Evolutionary conservation across 1,140 invertebrate species (phyloP), one percentile per base, ranked within the genome.

Genomic region (Microplitis mediator): DNA sequence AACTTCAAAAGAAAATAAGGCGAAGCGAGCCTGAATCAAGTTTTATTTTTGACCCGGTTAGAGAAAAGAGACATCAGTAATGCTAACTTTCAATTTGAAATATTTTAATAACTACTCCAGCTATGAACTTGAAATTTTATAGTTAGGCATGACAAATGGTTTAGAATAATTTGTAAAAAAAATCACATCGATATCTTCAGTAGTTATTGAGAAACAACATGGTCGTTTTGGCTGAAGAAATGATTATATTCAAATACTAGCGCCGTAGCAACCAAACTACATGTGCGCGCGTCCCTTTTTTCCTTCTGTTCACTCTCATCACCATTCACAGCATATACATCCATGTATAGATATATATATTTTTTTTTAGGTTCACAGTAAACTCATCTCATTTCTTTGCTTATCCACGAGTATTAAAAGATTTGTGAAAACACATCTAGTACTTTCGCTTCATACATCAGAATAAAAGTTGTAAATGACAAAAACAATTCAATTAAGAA

Each of bases 101-200:
- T 81, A 74, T 66, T 69, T 77, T 36, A 13, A 1, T 51, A 81
- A 77, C 71, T n/a, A 50, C 0, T n/a, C 0, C 14, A 56, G 45
- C 13, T 32, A 76, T 62, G 4, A 39, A 36, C 11, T 16, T 52
- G 52, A 34, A 13, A 61, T 16, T 23, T 16, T 8, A 73, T 54
- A 69, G 61, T 70, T 74, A 13, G 39, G 23, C 81, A 78, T 84
- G 83, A 85, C 82, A 85, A 84, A 82, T 65, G 73, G 63, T 80
- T 54, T 32, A 54, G 72, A 80, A 77, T 50, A 6, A 62, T 65
- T 9, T 45, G 4, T 3, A 75, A 76, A 81, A 84, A 74, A 39
- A 76, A 74, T 80, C 60, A 69, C 31, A 13, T 23, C 34, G 72
- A 80, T 83, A 79, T 62, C 67, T 23, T 39, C 0, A 13, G 0